These are phyloP conservation scores for Pseudanteris insignis DNA, from an alignment of 2,888 invertebrate species.

Conservation along the genomic window DNA sequence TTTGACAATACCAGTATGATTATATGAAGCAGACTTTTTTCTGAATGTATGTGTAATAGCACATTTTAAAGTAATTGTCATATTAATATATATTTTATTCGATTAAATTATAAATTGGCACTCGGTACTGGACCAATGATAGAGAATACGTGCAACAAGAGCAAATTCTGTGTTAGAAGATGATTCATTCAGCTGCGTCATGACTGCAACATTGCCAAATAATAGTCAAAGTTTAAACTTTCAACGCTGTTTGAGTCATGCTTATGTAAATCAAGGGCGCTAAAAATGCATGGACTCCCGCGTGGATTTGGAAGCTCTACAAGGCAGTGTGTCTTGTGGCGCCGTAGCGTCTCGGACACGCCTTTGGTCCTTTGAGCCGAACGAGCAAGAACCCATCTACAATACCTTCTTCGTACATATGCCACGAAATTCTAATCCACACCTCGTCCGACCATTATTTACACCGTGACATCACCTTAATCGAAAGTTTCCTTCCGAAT, in stretches of 20 bases:
- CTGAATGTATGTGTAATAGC: too few relatives aligned
- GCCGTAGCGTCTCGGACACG: constrained; percentile 60
- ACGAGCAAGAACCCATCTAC: constrained; percentile 48
- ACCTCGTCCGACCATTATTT: constrained; percentile 52
- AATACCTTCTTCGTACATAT: constrained; percentile 51
- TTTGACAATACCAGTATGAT: too few relatives aligned
- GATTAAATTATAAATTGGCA: too few relatives aligned
- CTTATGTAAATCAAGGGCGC: constrained; percentile 21
- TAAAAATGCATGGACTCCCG: constrained; percentile 35
- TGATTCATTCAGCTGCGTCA: too few relatives aligned
- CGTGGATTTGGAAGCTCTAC: constrained; percentile 42
- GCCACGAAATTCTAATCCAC: constrained; percentile 61
- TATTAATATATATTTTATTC: too few relatives aligned
- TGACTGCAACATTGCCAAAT: too few relatives aligned
- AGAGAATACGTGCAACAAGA: too few relatives aligned
- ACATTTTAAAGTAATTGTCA: too few relatives aligned
- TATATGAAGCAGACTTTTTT: too few relatives aligned
- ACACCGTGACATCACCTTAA: constrained; percentile 44
- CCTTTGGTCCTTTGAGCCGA: constrained; percentile 47
- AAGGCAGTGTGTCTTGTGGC: constrained; percentile 60
- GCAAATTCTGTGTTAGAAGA: too few relatives aligned
- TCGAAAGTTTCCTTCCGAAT: constrained; percentile 41
- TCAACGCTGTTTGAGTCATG: constrained; percentile 13
- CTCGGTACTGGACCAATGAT: too few relatives aligned
- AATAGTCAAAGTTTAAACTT: constrained; percentile 10